These are phyloP conservation scores for Gymnorhina tibicen DNA, from an alignment of 2,113 vertebrate species.

Conservation along the genomic window DNA sequence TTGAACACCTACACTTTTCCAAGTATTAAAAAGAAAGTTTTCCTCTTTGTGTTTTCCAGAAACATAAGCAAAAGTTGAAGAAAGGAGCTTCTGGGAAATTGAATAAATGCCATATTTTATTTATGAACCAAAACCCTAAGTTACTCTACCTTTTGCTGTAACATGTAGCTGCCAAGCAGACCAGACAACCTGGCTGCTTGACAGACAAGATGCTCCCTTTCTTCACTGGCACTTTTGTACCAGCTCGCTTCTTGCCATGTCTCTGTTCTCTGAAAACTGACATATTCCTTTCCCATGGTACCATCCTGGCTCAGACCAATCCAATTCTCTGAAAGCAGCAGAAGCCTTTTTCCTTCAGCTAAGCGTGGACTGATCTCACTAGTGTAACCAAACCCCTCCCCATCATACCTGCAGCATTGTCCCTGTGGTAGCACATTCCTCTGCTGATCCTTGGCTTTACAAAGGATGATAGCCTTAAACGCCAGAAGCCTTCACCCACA, in stretches of 20 bases:
- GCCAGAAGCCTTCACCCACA: background rate
- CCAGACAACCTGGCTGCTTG: background rate
- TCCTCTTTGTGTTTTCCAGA: background rate
- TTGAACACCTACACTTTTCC: background rate
- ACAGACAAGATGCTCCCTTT: background rate
- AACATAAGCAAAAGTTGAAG: background rate
- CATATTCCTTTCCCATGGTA: background rate
- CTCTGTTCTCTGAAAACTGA: background rate
- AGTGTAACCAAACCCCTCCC: background rate
- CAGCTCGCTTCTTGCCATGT: background rate
- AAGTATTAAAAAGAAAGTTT: background rate
- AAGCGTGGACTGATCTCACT: background rate
- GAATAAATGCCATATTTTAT: background rate
- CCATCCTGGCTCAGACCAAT: background rate
- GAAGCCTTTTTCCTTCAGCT: background rate
- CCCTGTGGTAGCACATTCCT: background rate
- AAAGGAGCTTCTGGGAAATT: background rate
- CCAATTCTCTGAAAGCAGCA: background rate
- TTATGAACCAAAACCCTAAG: background rate
- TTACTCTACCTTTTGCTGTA: background rate
- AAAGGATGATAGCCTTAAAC: background rate
- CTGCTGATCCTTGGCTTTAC: background rate
- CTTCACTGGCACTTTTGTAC: background rate
- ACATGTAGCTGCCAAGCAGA: background rate
- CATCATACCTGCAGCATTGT: background rate